Conservation (phyloP, 92 coral and sea anemone species). For the Micromussa lordhowensis region DNA sequence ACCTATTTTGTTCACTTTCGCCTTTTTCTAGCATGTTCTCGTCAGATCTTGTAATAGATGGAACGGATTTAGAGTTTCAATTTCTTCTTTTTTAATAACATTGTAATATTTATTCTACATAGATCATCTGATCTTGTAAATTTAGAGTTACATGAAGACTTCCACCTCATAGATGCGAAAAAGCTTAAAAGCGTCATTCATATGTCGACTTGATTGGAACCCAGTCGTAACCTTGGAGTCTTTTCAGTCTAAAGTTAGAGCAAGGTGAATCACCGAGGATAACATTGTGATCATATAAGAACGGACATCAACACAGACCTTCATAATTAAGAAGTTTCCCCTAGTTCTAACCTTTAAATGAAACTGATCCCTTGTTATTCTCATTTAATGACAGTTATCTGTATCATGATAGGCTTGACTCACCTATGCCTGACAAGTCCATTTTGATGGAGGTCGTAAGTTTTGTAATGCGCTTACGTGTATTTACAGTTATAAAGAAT, state of each 20-base stretch:
- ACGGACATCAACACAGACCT: neutral
- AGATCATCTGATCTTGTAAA: neutral
- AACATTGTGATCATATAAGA: neutral
- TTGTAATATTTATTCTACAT: neutral
- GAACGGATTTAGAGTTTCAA: neutral
- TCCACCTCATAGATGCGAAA: neutral
- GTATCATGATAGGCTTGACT: neutral
- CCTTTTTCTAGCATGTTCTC: neutral
- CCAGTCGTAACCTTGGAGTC: no score
- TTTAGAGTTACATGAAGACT: neutral
- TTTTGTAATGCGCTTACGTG: neutral
- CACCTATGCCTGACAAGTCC: conserved; percentile 7
- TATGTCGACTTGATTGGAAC: neutral
- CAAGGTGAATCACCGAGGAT: neutral
- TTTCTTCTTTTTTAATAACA: neutral
- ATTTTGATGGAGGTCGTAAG: neutral
- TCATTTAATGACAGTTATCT: neutral
- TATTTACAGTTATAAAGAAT: neutral
- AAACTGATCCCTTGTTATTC: neutral
- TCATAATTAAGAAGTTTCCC: neutral
- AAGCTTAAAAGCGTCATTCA: neutral
- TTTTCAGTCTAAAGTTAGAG: neutral
- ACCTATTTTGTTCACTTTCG: neutral
- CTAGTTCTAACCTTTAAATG: neutral
- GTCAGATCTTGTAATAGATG: neutral